Conservation (phyloP, 2,888 invertebrate genomes). For the Strigamia crassipes region DNA sequence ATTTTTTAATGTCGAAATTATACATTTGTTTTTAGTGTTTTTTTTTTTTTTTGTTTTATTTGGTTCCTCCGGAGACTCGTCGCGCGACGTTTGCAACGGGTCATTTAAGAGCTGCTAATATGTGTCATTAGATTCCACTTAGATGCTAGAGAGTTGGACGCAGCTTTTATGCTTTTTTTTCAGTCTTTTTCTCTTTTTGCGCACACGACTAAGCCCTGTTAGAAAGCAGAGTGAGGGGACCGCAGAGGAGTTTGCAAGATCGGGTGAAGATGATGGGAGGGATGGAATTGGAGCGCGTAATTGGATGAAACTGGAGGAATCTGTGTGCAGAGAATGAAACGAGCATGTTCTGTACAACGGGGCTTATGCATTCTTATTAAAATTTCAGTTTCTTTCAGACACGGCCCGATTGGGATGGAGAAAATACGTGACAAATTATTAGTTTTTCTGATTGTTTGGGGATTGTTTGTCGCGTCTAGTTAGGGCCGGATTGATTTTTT, state of each 20-base stretch:
- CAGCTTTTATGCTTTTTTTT: neutral
- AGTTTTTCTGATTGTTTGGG: neutral
- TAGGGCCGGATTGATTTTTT: neutral
- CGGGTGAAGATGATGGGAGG: slow-evolving; percentile 22
- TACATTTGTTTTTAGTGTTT: neutral
- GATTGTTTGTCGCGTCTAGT: neutral
- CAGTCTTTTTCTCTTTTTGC: neutral
- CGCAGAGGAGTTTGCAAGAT: slow-evolving; percentile 26
- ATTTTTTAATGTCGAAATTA: neutral
- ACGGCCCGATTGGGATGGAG: neutral
- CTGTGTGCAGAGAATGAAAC: slow-evolving; percentile 26
- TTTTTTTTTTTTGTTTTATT: neutral
- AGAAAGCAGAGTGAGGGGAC: neutral
- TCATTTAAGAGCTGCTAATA: slow-evolving; percentile 40
- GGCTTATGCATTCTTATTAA: slow-evolving; percentile 34
- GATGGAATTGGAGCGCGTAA: slow-evolving; percentile 37
- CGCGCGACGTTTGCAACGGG: slow-evolving; percentile 26
- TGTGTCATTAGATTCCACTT: slow-evolving; percentile 40
- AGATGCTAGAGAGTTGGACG: neutral
- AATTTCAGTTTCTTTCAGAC: neutral
- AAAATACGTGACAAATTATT: slow-evolving; percentile 13
- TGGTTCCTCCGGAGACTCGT: neutral
- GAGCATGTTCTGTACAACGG: slow-evolving; percentile 12
- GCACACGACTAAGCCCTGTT: neutral
- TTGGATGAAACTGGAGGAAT: slow-evolving; percentile 42